Percentiles rank a stretch among this genome's conserved stretches.
phyloP scores from a whole-genome alignment of 1,140 invertebrate genomes.

The Drosophila nebulosa region DNA sequence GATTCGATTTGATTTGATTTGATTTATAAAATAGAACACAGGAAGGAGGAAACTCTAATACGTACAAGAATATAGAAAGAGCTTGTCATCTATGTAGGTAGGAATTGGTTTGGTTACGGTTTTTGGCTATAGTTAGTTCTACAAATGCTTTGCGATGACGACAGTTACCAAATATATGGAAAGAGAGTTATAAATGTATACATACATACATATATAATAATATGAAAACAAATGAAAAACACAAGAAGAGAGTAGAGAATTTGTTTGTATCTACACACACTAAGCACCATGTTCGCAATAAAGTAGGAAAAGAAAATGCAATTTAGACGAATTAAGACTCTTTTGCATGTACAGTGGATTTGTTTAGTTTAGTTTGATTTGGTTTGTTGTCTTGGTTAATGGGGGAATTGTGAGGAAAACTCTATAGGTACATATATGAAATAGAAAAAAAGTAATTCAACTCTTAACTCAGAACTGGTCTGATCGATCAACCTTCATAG shows the following conservation, averaged over 20 bases:
- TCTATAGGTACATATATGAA: too few species aligned
- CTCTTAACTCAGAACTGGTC: neutral
- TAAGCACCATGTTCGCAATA: conserved; percentile 2
- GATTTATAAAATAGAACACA: conserved; percentile 30
- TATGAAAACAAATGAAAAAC: neutral
- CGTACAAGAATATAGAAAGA: conserved; percentile 19
- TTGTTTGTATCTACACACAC: conserved; percentile 2
- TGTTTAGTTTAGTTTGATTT: neutral
- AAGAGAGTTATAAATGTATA: neutral
- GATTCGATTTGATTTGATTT: conserved; percentile 10
- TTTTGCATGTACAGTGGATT: neutral
- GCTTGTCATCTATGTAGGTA: neutral
- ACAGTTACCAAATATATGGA: neutral
- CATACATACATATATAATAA: neutral
- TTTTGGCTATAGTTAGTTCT: neutral
- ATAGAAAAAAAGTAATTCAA: too few species aligned
- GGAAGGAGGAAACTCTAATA: conserved; percentile 35
- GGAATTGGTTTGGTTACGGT: neutral
- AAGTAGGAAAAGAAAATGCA: neutral
- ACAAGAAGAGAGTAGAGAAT: neutral
- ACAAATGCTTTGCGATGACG: conserved; percentile 4
- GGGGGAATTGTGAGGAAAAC: too few species aligned
- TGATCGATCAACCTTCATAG: neutral
- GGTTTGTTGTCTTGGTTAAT: neutral
- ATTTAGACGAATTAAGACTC: neutral